These are phyloP conservation scores for Chaetogeoica ovagalla DNA, from an alignment of 2,888 invertebrate genomes.

Conservation along the genomic window DNA sequence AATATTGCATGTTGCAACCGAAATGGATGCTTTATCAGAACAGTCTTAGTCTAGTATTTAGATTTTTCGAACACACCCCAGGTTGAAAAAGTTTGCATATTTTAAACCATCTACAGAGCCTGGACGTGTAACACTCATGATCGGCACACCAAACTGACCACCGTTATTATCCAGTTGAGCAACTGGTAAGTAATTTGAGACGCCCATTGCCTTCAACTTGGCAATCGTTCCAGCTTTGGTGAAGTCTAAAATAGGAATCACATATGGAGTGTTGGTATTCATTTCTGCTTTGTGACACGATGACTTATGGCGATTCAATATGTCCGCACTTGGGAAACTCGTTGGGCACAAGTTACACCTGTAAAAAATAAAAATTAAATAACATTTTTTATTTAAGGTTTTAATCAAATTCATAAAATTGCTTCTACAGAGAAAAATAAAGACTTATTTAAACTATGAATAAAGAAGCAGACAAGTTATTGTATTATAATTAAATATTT, in stretches of 20 bases:
- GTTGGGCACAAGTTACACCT: conserved; percentile 18
- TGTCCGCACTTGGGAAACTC: not conserved
- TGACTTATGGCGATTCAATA: conserved; percentile 13
- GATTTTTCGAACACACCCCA: not conserved
- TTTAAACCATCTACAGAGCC: conserved; percentile 2
- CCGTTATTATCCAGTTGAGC: conserved; percentile 22
- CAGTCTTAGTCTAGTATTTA: conserved; percentile 28
- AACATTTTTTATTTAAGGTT: not conserved
- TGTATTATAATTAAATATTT: too few relatives aligned
- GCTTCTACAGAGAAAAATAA: not conserved
- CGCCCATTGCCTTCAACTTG: conserved; percentile 10
- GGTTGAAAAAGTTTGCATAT: not conserved
- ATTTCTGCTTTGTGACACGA: conserved; percentile 17
- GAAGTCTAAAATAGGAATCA: conserved; percentile 34
- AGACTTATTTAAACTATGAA: not conserved
- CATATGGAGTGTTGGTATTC: not conserved
- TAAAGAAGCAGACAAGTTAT: not conserved
- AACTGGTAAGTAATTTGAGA: conserved; percentile 19
- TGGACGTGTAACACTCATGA: conserved; percentile 17
- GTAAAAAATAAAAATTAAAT: conserved; percentile 3
- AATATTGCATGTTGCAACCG: not conserved
- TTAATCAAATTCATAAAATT: not conserved
- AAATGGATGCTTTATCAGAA: not conserved
- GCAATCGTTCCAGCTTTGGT: not conserved
- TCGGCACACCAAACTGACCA: conserved; percentile 25